Percentiles rank a stretch among this genome's conserved stretches.
Evolutionary conservation across 2,888 invertebrate species (phyloP).

Genomic region (Hydrotaea diabolus): DNA sequence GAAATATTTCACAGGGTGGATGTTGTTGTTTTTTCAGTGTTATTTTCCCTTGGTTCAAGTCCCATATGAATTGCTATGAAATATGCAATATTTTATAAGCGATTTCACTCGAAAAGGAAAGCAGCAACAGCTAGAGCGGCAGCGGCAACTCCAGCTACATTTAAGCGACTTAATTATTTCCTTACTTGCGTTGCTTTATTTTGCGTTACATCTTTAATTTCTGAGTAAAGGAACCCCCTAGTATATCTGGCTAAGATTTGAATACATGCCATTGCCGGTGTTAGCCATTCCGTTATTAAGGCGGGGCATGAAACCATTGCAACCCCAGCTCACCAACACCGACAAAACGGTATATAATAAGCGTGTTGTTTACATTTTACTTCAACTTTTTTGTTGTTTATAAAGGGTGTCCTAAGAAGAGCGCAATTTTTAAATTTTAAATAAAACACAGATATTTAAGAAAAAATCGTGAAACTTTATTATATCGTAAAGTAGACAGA

Average conservation of each 20-base stretch:
- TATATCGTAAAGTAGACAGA: no score
- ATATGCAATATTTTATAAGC: conserved; percentile 23
- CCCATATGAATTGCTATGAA: conserved; percentile 26
- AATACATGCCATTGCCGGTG: not conserved
- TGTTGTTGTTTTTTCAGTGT: no score
- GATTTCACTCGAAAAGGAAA: conserved; percentile 30
- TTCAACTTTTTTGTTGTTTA: no score
- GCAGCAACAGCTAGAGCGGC: not conserved
- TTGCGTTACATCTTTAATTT: not conserved
- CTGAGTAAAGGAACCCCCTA: no score
- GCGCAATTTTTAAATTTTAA: no score
- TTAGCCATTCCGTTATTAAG: not conserved
- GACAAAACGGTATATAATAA: not conserved
- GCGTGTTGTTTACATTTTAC: not conserved
- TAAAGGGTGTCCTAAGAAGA: no score
- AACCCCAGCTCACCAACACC: not conserved
- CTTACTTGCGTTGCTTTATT: not conserved
- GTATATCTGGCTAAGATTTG: not conserved
- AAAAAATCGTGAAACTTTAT: no score
- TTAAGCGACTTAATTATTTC: not conserved
- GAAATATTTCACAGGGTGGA: conserved; percentile 2
- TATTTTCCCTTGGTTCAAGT: conserved; percentile 15
- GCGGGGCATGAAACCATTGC: not conserved
- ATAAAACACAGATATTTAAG: no score
- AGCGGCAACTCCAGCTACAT: not conserved